Evolutionary conservation across 2,113 vertebrate species (phyloP).

Genomic region (Sphaerodactylus townsendi): DNA sequence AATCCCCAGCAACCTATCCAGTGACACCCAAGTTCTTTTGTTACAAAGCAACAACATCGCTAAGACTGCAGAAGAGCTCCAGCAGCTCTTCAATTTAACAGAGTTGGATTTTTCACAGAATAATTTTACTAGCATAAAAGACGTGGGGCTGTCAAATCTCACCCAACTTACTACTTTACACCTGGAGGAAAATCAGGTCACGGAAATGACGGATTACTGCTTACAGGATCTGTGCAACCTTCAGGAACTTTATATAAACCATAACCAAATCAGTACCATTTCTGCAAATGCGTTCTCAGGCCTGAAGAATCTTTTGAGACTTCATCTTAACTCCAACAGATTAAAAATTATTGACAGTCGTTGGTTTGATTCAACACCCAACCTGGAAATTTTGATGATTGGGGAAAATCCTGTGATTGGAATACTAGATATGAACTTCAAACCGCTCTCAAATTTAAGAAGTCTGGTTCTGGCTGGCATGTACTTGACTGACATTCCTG

Average conservation of each 20-base stretch:
- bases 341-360: constrained; percentile 90
- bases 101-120: constrained; percentile 97
- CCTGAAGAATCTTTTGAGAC: constrained; percentile 87
- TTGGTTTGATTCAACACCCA: constrained; percentile 96
- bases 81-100: constrained; percentile 93
- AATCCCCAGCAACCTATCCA: constrained; percentile 92
- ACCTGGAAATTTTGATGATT: constrained; percentile 98
- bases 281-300: constrained; percentile 91
- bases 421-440: constrained; percentile 95
- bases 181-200: constrained; percentile 95
- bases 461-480: constrained; percentile 97
- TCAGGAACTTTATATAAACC: constrained; percentile 98
- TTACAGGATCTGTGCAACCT: constrained; percentile 91
- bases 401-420: constrained; percentile 96
- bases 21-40: constrained; percentile 96
- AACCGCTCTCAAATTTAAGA: constrained; percentile 87
- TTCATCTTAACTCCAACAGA: constrained; percentile 96
- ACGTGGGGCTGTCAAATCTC: constrained; percentile 92
- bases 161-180: constrained; percentile 95
- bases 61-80: constrained; percentile 88
- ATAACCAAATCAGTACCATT: constrained; percentile 96
- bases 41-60: constrained; percentile 97
- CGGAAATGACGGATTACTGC: constrained; percentile 91
- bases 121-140: constrained; percentile 91
- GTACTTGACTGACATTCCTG: constrained; percentile 93